Base-by-base conservation (phyloP, 2,888 invertebrate species). In the Mimachlamys varia region DNA sequence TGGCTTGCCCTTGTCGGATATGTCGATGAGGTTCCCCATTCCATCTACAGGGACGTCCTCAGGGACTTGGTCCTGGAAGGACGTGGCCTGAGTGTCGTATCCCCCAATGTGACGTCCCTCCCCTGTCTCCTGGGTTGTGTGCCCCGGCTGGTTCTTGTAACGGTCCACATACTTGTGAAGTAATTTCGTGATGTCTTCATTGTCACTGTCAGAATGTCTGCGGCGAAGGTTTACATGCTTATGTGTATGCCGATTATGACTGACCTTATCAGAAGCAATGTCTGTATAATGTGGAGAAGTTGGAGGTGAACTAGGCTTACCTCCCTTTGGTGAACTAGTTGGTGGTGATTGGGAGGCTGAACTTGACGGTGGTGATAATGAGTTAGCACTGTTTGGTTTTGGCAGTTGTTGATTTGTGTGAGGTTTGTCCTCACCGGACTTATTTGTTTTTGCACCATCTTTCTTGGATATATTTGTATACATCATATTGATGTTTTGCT, bases 121-220 rank as follows among this genome's bases (percentile, higher is more conserved):
- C 90, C 89, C 62, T 89, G 58, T 62, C 92, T 90, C 76, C 55
- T 89, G 87, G 33, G 76, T 13, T 12, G 76, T 33, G 17, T 76
- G 27, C 27, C 76, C 76, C 76, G 76, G 33, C 88, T 93, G 93
- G 87, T 93, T 93, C 88, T 94, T 92, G 87, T 93, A 92, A 50
- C 87, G 89, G 89, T 91, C 93, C 91, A 88, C 91, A 92, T 94
- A 93, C 90, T 94, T 94, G 89, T 93, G 93, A 53, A 94, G 89
- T 33, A 94, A 92, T 92, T 94, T 94, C 5, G 93, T 92, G 22
- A 94, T 92, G 88, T 95, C 95, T 90, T 95, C 95, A 88, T 94
- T 95, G 58, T 96, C 96, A 91, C 95, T 95, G 89, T 96, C 96
- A 0, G 96, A 96, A 92, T 95, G 95, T 55, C 96, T 90, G 87